These are phyloP conservation scores for Rotaria macrura DNA, from an alignment of 2,888 invertebrate genomes.

Conservation along the genomic window DNA sequence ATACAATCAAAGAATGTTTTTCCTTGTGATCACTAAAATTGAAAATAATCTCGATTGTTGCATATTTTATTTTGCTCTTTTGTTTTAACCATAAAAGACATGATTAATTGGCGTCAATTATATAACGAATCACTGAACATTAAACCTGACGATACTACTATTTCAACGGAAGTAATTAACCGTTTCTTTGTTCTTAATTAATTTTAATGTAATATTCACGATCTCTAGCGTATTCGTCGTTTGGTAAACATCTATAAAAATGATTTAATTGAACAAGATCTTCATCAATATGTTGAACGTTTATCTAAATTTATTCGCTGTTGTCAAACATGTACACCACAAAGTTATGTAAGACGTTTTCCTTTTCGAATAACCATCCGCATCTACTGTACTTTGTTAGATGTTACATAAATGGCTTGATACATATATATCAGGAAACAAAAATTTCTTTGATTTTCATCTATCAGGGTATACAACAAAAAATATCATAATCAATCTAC, in stretches of 20 bases:
- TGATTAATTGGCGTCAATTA: neutral
- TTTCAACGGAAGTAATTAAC: neutral
- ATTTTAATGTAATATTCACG: neutral
- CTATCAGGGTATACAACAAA: conserved; percentile 11
- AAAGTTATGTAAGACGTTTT: neutral
- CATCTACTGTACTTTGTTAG: neutral
- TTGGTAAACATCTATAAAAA: neutral
- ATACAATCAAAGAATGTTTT: too few relatives aligned
- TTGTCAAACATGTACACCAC: neutral
- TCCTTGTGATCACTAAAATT: too few relatives aligned
- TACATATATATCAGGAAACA: neutral
- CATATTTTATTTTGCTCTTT: too few relatives aligned
- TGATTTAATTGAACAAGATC: conserved; percentile 13
- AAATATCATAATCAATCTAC: neutral
- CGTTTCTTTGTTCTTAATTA: neutral
- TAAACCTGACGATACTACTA: neutral
- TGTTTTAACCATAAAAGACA: neutral
- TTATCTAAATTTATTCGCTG: neutral
- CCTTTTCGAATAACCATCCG: neutral
- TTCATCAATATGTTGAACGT: neutral
- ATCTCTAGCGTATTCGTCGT: neutral
- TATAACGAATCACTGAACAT: neutral
- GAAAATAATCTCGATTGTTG: too few relatives aligned
- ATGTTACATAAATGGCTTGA: neutral
- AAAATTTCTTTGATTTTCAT: neutral